Evolutionary conservation across 2,888 invertebrate genomes (phyloP), one percentile per base, ranked within the genome.

Genomic region (Dasypolia templi): DNA sequence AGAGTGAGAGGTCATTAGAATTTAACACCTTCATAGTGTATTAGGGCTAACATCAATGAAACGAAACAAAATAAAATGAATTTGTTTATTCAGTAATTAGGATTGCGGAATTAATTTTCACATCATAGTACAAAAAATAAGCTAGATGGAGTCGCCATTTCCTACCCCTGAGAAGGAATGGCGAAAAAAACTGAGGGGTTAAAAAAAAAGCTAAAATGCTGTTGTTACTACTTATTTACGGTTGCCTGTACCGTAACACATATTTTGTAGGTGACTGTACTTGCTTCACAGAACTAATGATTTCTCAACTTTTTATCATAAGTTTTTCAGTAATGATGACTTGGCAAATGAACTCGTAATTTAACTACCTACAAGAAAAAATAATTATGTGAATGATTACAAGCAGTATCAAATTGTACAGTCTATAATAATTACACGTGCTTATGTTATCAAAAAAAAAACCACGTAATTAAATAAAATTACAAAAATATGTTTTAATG

Each of bases 11-110:
- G 39, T 39, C 51, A 77, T 69, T 53, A 59, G 4, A 46, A 51
- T 44, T 51, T 68, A 77, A 77, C 42, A 68, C 68, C 26, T 56
- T 26, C 55, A 42, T 58, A 58, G 51, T 62, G 26, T 6, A n/a
- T n/a, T n/a, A n/a, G n/a, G n/a, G n/a, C n/a, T n/a, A n/a, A n/a
- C n/a, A n/a, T n/a, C n/a, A n/a, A n/a, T 35, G 35, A 35, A 35
- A 6, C 0, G 35, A 5, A 35, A 35, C 35, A 5, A 35, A 35
- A 35, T 35, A n/a, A n/a, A n/a, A n/a, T n/a, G n/a, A n/a, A n/a
- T n/a, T n/a, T 35, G 35, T 35, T 35, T 35, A 35, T 35, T 35
- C 35, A 6, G 35, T 35, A 35, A 35, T 6, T 35, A 35, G 35
- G 35, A 6, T 35, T 6, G 4, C 4, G 6, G 35, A 35, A 35